These are phyloP conservation scores for Etheostoma cragini DNA, from an alignment of 2,113 vertebrate genomes.

Conservation along the genomic window DNA sequence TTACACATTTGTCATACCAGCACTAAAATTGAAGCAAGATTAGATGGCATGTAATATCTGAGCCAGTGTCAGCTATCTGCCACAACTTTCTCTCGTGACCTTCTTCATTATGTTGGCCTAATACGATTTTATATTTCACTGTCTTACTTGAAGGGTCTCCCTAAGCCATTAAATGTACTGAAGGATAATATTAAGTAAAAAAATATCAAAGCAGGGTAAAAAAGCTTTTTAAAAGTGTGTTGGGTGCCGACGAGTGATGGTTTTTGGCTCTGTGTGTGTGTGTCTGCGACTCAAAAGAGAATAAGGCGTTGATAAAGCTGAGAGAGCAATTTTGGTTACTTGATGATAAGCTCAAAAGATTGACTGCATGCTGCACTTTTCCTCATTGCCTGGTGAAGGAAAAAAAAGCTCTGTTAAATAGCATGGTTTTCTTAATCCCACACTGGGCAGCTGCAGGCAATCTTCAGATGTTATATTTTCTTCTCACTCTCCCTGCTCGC, in stretches of 20 bases:
- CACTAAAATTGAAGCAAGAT: constrained; percentile 50
- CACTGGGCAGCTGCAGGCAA: constrained; percentile 67
- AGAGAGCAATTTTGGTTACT: constrained; percentile 63
- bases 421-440: constrained; percentile 76
- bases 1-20: constrained; percentile 58
- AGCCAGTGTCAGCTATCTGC: constrained; percentile 31
- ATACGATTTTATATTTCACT: constrained; percentile 32
- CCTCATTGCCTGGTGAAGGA: constrained; percentile 29
- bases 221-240: constrained; percentile 15
- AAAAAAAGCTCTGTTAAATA: constrained; percentile 74
- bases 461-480: constrained; percentile 67
- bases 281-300: constrained; percentile 34
- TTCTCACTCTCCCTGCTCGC: constrained; percentile 7
- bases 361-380: constrained; percentile 71
- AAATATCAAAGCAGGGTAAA: constrained; percentile 42
- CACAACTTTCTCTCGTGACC: constrained; percentile 28
- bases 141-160: not conserved
- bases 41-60: constrained; percentile 47
- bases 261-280: constrained; percentile 22
- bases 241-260: constrained; percentile 39
- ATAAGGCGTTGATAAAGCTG: constrained; percentile 49
- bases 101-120: constrained; percentile 40
- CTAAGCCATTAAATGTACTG: constrained; percentile 27
- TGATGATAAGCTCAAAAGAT: constrained; percentile 72
- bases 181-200: constrained; percentile 26